These are phyloP conservation scores for Anastatus disparis DNA, from an alignment of 1,140 invertebrate genomes.

Conservation along the genomic window DNA sequence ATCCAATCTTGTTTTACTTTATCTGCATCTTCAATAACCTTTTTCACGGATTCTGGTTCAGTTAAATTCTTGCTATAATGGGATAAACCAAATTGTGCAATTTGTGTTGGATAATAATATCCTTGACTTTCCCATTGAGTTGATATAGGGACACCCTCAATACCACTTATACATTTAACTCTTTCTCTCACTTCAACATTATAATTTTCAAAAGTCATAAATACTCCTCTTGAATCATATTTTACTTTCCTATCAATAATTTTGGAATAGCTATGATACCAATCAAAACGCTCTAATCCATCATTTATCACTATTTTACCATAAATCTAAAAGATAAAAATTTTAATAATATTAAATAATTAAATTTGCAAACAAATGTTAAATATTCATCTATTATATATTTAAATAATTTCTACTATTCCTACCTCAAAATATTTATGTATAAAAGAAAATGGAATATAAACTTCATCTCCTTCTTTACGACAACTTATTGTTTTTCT, in stretches of 20 bases:
- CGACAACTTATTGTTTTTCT: slow-evolving; percentile 86
- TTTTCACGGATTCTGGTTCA: slow-evolving; percentile 78
- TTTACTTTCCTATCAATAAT: slow-evolving; percentile 87
- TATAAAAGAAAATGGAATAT: slow-evolving; percentile 91
- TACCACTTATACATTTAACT: slow-evolving; percentile 94
- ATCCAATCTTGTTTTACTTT: slow-evolving; percentile 74
- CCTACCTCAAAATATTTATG: slow-evolving; percentile 93
- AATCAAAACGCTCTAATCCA: slow-evolving; percentile 84
- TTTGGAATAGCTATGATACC: slow-evolving; percentile 94
- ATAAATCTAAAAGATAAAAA: slow-evolving; percentile 70
- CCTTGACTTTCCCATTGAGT: slow-evolving; percentile 94
- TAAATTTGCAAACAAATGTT: neutral
- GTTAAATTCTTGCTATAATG: slow-evolving; percentile 96
- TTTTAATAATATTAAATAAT: slow-evolving; percentile 8
- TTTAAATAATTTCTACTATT: slow-evolving; percentile 10
- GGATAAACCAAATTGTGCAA: slow-evolving; percentile 96
- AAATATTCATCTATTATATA: too few species aligned
- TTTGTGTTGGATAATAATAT: slow-evolving; percentile 98
- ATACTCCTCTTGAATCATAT: slow-evolving; percentile 89
- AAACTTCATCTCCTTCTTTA: slow-evolving; percentile 88
- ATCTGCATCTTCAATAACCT: slow-evolving; percentile 80
- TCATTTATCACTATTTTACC: slow-evolving; percentile 79
- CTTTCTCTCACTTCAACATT: slow-evolving; percentile 95
- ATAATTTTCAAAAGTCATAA: slow-evolving; percentile 97
- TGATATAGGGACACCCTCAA: slow-evolving; percentile 91